Base-by-base conservation (phyloP, 2,888 invertebrate species). In the Drosophila recens region DNA sequence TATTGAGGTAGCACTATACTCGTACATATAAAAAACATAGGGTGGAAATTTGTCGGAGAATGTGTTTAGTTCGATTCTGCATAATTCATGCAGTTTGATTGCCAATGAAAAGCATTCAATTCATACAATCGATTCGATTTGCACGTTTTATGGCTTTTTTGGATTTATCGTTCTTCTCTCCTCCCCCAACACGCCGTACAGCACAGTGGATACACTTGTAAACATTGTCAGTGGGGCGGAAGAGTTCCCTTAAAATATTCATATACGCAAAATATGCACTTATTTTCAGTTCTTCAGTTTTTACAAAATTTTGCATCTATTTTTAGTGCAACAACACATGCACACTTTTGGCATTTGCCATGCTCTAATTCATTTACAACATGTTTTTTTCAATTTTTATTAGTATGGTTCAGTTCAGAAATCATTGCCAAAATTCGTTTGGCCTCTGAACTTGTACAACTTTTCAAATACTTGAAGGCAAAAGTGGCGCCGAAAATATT, bases 81-180 rank as follows among this genome's bases (percentile, higher is more conserved):
- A 87, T 89, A 82, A 89, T 72, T 87, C 89, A 82, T 74, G 73
- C 75, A 76, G 62, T 87, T 84, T 79, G 85, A 76, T 82, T 75
- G 72, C 72, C 68, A 68, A 74, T 82, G 69, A 84, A 87, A 87
- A 73, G 51, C 63, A 52, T 80, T 67, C 57, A 76, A 72, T 82
- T 81, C 73, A 82, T 72, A 63, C 85, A 69, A 89, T 84, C 86
- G 86, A 79, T 76, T 84, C 86, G 86, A 79, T 76, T 87, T 72
- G 61, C 67, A 74, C 70, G 62, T 84, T 89, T 84, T 46, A 84
- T 65, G 67, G 51, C 54, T 52, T 64, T 79, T 73, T 61, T 46
- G 64, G 56, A 61, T 67, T 46, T 51, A 38, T 30, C 57, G 15
- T 59, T 59, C 0, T 6, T 15, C 5, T 49, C 17, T 17, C 34